Evolutionary conservation across 2,888 invertebrate species (phyloP).

Genomic region (Gnatocerus cornutus): DNA sequence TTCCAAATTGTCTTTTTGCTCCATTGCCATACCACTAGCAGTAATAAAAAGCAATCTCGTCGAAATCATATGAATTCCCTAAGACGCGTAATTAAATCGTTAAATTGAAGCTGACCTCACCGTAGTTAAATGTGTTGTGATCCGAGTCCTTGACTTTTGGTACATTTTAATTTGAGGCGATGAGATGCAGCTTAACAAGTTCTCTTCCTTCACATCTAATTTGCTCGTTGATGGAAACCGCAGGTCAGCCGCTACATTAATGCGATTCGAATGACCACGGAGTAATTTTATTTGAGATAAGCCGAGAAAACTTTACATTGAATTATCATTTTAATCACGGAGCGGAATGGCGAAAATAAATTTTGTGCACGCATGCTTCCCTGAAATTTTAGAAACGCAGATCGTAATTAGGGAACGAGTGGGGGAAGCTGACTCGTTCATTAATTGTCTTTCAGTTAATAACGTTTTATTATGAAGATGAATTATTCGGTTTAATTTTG

Average conservation of each 20-base stretch:
- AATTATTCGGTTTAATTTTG: conserved; percentile 25
- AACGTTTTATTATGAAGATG: conserved; percentile 18
- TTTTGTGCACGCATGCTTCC: conserved; percentile 3
- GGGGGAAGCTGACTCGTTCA: not conserved
- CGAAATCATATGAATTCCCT: conserved; percentile 25
- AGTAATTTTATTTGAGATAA: not conserved
- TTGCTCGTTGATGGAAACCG: conserved; percentile 11
- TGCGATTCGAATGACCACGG: not conserved
- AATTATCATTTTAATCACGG: not conserved
- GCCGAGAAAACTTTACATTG: not conserved
- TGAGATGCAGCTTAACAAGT: conserved; percentile 39
- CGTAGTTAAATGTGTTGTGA: conserved; percentile 21
- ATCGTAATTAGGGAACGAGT: conserved; percentile 9
- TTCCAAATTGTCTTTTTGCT: too few relatives aligned
- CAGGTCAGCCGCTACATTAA: conserved; percentile 4
- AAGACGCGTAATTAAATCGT: conserved; percentile 39
- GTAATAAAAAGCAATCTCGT: conserved; percentile 11
- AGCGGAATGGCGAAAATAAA: not conserved
- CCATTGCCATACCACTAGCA: too few relatives aligned
- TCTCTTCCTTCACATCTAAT: conserved; percentile 23
- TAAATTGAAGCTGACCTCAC: conserved; percentile 39
- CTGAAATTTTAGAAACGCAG: conserved; percentile 14
- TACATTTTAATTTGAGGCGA: conserved; percentile 38
- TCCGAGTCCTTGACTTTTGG: conserved; percentile 38
- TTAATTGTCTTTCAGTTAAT: conserved; percentile 23